Conservation (phyloP, 2,113 vertebrate species). For the Onychostruthus taczanowskii region DNA sequence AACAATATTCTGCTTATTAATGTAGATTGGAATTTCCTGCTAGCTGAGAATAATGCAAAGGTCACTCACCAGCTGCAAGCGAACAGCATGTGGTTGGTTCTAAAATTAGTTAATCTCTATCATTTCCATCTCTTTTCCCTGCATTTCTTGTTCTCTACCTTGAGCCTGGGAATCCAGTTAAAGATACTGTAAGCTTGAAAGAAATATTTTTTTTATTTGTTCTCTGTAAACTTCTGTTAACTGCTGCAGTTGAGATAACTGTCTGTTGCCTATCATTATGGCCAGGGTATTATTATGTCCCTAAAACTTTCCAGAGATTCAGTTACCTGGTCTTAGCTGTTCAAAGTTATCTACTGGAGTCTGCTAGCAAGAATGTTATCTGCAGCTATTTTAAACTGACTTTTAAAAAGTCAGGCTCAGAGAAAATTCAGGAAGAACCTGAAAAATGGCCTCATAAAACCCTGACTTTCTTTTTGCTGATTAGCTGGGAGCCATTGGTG, state of each 20-base stretch:
- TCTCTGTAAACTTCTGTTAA: not conserved
- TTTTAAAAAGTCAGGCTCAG: not conserved
- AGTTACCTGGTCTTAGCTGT: not conserved
- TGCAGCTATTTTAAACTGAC: not conserved
- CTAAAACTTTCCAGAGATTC: not conserved
- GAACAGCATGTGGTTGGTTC: conserved; percentile 5
- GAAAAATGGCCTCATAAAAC: not conserved
- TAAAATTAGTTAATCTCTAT: conserved; percentile 26
- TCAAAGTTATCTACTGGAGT: not conserved
- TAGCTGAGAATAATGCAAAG: conserved; percentile 26
- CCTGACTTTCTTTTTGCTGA: not conserved
- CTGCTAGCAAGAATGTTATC: not conserved
- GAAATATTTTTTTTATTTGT: not conserved
- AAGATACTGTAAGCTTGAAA: not conserved
- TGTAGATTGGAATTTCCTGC: not conserved
- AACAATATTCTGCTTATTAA: conserved; percentile 35
- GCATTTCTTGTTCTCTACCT: not conserved
- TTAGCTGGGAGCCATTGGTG: not conserved
- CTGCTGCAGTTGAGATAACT: not conserved
- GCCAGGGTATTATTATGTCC: not conserved
- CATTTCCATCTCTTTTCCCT: not conserved
- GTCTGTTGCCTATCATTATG: not conserved
- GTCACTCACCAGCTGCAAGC: conserved; percentile 9
- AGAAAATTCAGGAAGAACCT: not conserved
- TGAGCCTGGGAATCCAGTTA: not conserved